Base-by-base conservation (phyloP, 1,140 invertebrate genomes). In the Philopotamus ludificatus region DNA sequence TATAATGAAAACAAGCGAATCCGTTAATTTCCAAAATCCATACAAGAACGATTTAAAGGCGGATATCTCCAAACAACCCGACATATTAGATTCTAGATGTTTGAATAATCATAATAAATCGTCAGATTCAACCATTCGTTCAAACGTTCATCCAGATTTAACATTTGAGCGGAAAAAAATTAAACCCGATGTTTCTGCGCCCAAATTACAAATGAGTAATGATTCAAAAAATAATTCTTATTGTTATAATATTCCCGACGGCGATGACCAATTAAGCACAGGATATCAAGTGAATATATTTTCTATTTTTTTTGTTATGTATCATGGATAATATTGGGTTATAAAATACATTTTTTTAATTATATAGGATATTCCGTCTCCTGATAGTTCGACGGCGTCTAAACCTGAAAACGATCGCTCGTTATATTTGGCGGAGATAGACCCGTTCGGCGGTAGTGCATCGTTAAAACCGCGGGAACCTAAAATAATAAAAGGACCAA, bases 401-500 rank as follows among this genome's bases (percentile, higher is more conserved):
- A 39, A 34, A 49, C 44, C 62, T 22, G 65, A 67, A 20, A 65
- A 67, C 12, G 65, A 67, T 49, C 50, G 60, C 12, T 70, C 69
- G 4, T 58, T 70, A 16, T 70, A 70, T 42, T 58, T 51, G 28
- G 55, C 69, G 7, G 66, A 68, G 57, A 62, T 65, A 12, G 69
- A 70, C 49, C 66, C 69, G 3, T 57, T 51, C 7, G 63, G 59
- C 10, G 69, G 69, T 16, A 21, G 54, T n/a, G 69, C 62, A 10
- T 41, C 59, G n/a, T 22, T 70, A 28, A 62, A 55, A 23, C 69
- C 69, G 16, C 42, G 65, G 16, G 15, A 4, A 4, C 28, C 23
- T 8, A 54, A 1, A 1, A 50, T 65, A 1, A 9, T 44, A 9
- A 25, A 18, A 21, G 3, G 20, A 9, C 34, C 39, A n/a, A 26